These are phyloP conservation scores for Mormoops blainvillei DNA, from an alignment of 2,113 vertebrate species.

Conservation along the genomic window DNA sequence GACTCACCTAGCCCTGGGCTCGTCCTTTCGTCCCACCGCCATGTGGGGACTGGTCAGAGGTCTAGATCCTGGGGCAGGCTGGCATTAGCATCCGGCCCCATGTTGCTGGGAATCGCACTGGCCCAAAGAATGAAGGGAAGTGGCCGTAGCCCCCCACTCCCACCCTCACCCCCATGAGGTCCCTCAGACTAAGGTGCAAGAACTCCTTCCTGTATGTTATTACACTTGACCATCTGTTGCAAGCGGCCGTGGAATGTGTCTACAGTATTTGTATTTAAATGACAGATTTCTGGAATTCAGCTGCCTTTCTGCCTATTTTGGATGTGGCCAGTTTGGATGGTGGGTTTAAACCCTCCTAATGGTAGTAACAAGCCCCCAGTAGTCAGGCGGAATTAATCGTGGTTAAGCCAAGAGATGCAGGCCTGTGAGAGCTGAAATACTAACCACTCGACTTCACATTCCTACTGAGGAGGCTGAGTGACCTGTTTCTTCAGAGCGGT, in stretches of 20 bases:
- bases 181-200: background rate
- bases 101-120: background rate
- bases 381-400: background rate
- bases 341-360: background rate
- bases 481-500: background rate
- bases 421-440: fast-evolving
- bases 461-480: background rate
- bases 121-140: background rate
- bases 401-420: background rate
- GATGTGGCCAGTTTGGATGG: background rate
- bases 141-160: background rate
- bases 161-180: background rate
- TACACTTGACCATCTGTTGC: background rate
- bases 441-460: background rate
- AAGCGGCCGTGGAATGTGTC: background rate
- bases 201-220: background rate
- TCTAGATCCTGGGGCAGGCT: background rate
- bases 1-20: background rate
- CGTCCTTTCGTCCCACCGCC: no score
- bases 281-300: background rate
- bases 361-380: background rate
- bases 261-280: background rate
- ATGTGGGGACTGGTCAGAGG: background rate
- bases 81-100: background rate
- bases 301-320: background rate